These are phyloP conservation scores for Zhengitettix transpicula DNA, from an alignment of 2,888 invertebrate genomes.

Conservation along the genomic window DNA sequence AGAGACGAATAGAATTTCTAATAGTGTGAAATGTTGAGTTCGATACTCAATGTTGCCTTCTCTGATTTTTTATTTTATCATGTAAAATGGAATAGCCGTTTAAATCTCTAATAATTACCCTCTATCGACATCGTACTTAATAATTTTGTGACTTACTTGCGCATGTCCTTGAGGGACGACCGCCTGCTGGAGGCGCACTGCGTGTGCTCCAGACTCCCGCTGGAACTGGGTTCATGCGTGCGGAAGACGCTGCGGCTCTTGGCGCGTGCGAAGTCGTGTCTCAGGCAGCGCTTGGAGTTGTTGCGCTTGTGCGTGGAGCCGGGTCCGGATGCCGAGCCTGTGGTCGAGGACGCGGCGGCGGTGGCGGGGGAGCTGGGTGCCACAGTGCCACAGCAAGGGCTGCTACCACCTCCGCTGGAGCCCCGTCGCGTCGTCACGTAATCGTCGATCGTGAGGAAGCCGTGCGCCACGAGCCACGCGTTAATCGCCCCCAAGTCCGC, in stretches of 20 bases:
- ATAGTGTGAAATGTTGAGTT: no score
- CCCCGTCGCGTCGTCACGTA: slow-evolving; percentile 15
- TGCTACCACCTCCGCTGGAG: not conserved
- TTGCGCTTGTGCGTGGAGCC: slow-evolving; percentile 17
- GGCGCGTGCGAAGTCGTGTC: slow-evolving; percentile 31
- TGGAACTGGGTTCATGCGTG: slow-evolving; percentile 21
- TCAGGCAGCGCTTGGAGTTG: slow-evolving; percentile 29
- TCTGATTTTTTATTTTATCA: not conserved
- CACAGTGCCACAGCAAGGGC: no score
- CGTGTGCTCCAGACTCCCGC: slow-evolving; percentile 7
- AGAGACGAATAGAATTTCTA: no score
- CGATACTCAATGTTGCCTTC: no score
- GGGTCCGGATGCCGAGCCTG: not conserved
- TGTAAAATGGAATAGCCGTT: not conserved
- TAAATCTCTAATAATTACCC: not conserved
- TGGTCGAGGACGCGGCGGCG: not conserved
- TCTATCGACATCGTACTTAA: not conserved
- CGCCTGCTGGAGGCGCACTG: slow-evolving; percentile 19
- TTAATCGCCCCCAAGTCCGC: slow-evolving; percentile 29
- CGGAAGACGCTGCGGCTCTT: slow-evolving; percentile 30
- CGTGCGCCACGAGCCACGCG: slow-evolving; percentile 29
- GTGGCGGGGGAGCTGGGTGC: not conserved
- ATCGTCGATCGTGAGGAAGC: slow-evolving; percentile 25
- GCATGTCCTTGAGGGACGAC: slow-evolving; percentile 31
- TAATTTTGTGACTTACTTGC: slow-evolving; percentile 21